Evolutionary conservation across 2,888 invertebrate genomes (phyloP), one percentile per base, ranked within the genome.

Genomic region (Seira sanloemensis): DNA sequence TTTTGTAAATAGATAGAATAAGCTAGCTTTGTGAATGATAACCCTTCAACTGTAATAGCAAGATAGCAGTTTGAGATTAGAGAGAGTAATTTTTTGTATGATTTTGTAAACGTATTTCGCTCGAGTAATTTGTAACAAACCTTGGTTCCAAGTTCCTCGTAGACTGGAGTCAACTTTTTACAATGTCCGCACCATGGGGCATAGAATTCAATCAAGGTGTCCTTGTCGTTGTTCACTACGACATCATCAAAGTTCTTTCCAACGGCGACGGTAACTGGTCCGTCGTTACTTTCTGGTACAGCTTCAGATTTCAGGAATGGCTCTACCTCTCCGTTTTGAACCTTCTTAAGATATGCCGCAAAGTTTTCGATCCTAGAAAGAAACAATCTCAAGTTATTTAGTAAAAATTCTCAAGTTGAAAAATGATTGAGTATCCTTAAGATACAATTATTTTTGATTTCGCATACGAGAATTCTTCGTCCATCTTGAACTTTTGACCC

Each of bases 131-230:
- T 2, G 1, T n/a, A 50, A 85, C 87, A 88, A 91, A 94, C 94
- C 93, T 96, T 96, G 82, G 95, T 94, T 54, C 96, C 99, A 37
- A 99, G 93, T 92, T 99, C 98, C 84, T 98, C 98, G 92, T 94
- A 99, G 77, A 97, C 93, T 21, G 99, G 99, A 1, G 97, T 94
- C 69, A 99, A 93, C 91, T 96, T 96, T 92, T 99, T 99, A 93
- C 99, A 99, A 91, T 99, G 99, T 89, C 99, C 98, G 91, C 98
- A 98, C 92, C 93, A 99, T 0, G 98, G 98, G 46, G 99, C 99
- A 92, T 99, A 99, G 93, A 99, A 99, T 92, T 99, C 99, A 89
- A 99, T 94, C 65, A 99, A 93, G 1, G 97, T 97, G 91, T 99
- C 99, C 91, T 97, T 96, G 37, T 93, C 96, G 90, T 96, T 96